phyloP scores from a whole-genome alignment of 2,797 vertebrate species.

The Mastacembelus armatus region DNA sequence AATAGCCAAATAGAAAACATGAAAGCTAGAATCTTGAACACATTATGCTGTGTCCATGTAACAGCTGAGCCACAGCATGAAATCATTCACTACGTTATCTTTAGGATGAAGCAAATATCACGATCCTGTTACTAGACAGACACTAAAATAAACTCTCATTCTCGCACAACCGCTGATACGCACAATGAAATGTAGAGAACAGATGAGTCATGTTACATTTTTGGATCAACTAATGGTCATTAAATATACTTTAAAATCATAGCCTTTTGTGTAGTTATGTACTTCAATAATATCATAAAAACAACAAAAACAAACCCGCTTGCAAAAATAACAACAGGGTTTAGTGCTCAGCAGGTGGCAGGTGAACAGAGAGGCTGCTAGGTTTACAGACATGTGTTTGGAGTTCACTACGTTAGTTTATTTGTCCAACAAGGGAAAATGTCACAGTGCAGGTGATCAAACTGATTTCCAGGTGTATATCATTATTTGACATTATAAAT shows the following conservation, averaged over 20 bases:
- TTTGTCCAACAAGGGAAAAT: too few species aligned
- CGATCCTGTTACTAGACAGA: conserved; percentile 6
- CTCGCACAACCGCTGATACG: conserved; percentile 20
- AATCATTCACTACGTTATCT: conserved; percentile 2
- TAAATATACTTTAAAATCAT: not conserved
- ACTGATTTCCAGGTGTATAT: too few species aligned
- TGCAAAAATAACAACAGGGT: too few species aligned
- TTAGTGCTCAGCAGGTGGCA: too few species aligned
- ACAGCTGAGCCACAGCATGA: not conserved
- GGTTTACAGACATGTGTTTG: too few species aligned
- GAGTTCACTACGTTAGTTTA: too few species aligned
- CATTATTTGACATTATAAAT: too few species aligned
- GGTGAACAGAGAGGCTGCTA: too few species aligned
- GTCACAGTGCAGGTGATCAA: too few species aligned
- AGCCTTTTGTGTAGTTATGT: not conserved
- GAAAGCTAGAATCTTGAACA: too few species aligned
- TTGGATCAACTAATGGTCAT: conserved; percentile 22
- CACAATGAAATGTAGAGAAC: conserved; percentile 10
- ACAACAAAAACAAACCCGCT: not conserved
- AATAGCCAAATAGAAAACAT: not conserved
- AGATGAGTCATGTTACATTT: conserved; percentile 52
- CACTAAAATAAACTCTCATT: conserved; percentile 9
- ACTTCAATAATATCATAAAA: not conserved
- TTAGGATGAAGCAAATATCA: conserved; percentile 4
- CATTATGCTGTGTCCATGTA: not conserved